Conservation (phyloP, 2,797 vertebrate genomes). For the Margarornis squamiger region DNA sequence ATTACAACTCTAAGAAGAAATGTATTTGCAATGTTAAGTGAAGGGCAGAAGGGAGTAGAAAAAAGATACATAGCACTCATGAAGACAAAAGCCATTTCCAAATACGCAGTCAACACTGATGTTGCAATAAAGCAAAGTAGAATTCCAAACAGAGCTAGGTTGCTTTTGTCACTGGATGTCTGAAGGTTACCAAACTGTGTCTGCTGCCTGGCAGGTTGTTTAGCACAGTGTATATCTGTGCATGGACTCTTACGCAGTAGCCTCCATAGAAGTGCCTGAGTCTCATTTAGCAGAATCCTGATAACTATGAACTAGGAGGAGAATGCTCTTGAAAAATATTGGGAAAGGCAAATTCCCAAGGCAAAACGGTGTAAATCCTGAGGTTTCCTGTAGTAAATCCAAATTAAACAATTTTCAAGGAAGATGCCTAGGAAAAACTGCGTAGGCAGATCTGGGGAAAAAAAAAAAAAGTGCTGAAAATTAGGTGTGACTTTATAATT, state of each 20-base stretch:
- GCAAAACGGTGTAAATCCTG: not conserved
- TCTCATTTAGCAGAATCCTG: not conserved
- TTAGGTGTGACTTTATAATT: not conserved
- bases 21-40: not conserved
- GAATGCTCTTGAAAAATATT: not conserved
- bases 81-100: not conserved
- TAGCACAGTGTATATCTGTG: rapidly evolving
- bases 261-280: not conserved
- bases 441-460: not conserved
- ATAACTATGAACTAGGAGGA: not conserved
- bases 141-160: not conserved
- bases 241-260: not conserved
- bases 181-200: not conserved
- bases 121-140: not conserved
- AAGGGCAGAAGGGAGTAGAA: not conserved
- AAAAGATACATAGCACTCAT: rapidly evolving
- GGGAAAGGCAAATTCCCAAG: not conserved
- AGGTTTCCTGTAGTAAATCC: not conserved
- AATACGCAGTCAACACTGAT: not conserved
- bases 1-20: not conserved
- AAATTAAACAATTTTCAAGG: not conserved
- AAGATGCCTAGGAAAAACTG: not conserved
- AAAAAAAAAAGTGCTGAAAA: not conserved
- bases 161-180: not conserved
- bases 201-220: not conserved